Evolutionary conservation across 2,888 invertebrate genomes (phyloP).

Genomic region (Coremacera marginata): DNA sequence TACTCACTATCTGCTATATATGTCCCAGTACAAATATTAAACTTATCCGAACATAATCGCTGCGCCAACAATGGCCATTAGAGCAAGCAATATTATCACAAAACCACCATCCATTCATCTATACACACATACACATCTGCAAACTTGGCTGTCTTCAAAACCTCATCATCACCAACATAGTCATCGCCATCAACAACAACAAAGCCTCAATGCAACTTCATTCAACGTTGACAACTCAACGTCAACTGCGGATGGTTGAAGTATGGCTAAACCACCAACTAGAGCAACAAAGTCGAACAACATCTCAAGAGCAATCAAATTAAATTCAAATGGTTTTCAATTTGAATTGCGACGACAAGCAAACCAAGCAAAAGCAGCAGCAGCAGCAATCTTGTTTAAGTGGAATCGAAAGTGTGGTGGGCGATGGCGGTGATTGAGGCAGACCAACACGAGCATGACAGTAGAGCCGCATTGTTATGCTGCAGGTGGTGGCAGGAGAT

Average conservation of each 20-base stretch:
- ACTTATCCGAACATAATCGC: neutral
- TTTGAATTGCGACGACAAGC: slow-evolving; percentile 42
- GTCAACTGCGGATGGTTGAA: slow-evolving; percentile 1
- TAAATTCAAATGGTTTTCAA: slow-evolving; percentile 50
- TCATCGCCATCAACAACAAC: neutral
- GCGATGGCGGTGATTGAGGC: neutral
- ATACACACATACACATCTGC: neutral
- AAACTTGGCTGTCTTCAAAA: neutral
- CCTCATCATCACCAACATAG: neutral
- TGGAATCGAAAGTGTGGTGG: neutral
- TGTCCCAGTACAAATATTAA: neutral
- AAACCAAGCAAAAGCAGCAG: neutral
- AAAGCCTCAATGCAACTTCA: slow-evolving; percentile 15
- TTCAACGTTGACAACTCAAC: neutral
- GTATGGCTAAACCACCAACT: slow-evolving; percentile 8
- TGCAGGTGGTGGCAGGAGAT: neutral
- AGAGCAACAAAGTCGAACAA: slow-evolving; percentile 15
- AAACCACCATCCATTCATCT: neutral
- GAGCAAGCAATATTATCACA: neutral
- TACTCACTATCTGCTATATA: neutral
- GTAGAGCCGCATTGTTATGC: slow-evolving; percentile 2
- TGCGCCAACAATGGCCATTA: slow-evolving; percentile 1
- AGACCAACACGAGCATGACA: neutral
- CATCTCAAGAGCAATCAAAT: slow-evolving; percentile 50
- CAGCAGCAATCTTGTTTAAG: neutral